These are phyloP conservation scores for Acronicta leporina DNA, from an alignment of 2,888 invertebrate species.

Conservation along the genomic window DNA sequence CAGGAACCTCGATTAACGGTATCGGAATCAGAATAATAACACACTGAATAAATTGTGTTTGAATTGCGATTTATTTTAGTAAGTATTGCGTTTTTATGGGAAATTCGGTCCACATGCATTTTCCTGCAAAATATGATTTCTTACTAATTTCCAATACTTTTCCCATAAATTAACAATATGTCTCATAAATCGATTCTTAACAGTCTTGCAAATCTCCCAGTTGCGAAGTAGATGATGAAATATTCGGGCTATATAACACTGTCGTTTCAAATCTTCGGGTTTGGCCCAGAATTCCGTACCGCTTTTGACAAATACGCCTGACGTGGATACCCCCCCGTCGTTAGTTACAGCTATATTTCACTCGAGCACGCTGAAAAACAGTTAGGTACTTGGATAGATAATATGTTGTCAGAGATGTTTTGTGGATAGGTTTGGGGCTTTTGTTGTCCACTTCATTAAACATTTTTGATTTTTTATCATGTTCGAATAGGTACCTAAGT, in stretches of 20 bases:
- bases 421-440: too few species aligned
- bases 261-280: constrained; percentile 57
- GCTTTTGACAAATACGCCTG: constrained; percentile 55
- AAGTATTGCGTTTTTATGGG: too few species aligned
- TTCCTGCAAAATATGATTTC: too few species aligned
- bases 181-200: constrained; percentile 30
- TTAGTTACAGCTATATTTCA: constrained; percentile 55
- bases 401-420: constrained; percentile 6
- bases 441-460: too few species aligned
- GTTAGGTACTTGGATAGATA: constrained; percentile 14
- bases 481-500: too few species aligned
- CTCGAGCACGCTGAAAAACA: constrained; percentile 46
- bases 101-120: too few species aligned
- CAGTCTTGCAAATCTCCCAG: constrained; percentile 40
- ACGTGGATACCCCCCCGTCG: constrained; percentile 46
- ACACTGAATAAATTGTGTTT: too few species aligned
- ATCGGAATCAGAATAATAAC: too few species aligned
- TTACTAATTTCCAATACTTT: too few species aligned
- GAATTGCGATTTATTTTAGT: too few species aligned
- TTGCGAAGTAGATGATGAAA: constrained; percentile 58
- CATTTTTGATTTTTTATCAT: too few species aligned
- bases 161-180: constrained; percentile 8
- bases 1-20: too few species aligned
- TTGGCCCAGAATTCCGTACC: constrained; percentile 49
- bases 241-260: constrained; percentile 60